phyloP scores from a whole-genome alignment of 30 jellyfish, hydroid and myxozoan species.

The Aurelia aurita complex sp. Pacific region DNA sequence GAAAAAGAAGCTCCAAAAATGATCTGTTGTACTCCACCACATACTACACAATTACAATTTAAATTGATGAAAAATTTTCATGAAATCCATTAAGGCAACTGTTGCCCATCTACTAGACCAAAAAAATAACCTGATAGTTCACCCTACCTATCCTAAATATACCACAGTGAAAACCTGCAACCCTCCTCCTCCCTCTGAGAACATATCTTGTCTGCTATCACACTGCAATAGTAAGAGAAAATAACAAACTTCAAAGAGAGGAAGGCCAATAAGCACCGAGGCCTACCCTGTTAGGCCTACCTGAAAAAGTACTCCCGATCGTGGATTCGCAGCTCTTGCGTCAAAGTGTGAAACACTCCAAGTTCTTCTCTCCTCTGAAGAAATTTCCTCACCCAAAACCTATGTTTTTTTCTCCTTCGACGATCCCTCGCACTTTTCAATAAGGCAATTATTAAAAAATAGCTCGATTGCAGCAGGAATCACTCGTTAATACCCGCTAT shows the following conservation, averaged over 20 bases:
- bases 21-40: neutral
- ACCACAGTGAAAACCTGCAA: too few relatives aligned
- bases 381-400: constrained; percentile 37
- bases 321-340: constrained; percentile 30
- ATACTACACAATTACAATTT: neutral
- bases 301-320: constrained; percentile 31
- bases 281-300: constrained; percentile 4
- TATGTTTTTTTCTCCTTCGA: neutral
- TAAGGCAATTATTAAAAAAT: neutral
- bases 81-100: neutral
- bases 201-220: neutral
- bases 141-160: too few relatives aligned
- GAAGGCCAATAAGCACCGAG: neutral
- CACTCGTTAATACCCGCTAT: constrained; percentile 20
- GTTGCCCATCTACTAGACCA: neutral
- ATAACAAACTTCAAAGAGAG: neutral
- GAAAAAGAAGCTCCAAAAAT: neutral
- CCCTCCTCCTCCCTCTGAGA: neutral
- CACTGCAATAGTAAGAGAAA: neutral
- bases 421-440: constrained; percentile 34
- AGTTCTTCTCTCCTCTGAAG: constrained; percentile 41
- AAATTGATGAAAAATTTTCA: neutral
- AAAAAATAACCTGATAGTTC: neutral
- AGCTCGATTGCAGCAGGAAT: constrained; percentile 40
- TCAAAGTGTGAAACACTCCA: constrained; percentile 17